Base-by-base conservation (phyloP, 2,113 vertebrate genomes). In the Heterocephalus glaber region DNA sequence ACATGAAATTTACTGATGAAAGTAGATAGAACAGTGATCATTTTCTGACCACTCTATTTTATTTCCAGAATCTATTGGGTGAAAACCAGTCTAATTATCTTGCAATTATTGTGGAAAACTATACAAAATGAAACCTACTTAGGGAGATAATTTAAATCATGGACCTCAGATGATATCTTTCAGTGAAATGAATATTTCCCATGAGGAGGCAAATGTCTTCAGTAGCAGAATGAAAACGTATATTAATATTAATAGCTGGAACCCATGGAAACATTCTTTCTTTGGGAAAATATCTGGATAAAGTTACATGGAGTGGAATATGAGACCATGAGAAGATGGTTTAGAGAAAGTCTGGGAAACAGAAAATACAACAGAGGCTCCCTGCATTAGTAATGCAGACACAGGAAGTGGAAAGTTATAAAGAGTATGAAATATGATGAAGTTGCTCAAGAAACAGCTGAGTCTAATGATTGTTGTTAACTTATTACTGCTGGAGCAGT, bases 151-250 rank as follows among this genome's bases (percentile, higher is more conserved):
- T 95, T 94, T 82, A 90, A 92, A 35, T 76, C 56, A 94, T 77
- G 10, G 35, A 70, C 72, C 17, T 97, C 84, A 86, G 1, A 38
- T 89, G 94, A 65, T 83, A 89, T 86, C 54, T 95, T 94, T 95
- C 26, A 65, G 26, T 95, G 91, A 95, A 95, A 95, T 86, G 60
- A 92, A 92, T 89, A 93, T 95, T 96, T 97, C 83, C 83, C 91
- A 80, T 80, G 89, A 96, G 91, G 91, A 82, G 30, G 63, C 35
- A 89, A 86, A 82, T 91, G 49, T 93, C 86, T 94, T 70, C 77
- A 86, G 56, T 61, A 97, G 52, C 63, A 92, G 41, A 86, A 28
- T 41, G 79, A 96, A 96, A 91, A 96, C 84, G 91, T 86, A 92
- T 96, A 95, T 82, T 94, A 96, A 85, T 95, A 85, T 93, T 95